Evolutionary conservation across 2,797 vertebrate genomes (phyloP).

Genomic region (Paratrypauchen microcephalus): DNA sequence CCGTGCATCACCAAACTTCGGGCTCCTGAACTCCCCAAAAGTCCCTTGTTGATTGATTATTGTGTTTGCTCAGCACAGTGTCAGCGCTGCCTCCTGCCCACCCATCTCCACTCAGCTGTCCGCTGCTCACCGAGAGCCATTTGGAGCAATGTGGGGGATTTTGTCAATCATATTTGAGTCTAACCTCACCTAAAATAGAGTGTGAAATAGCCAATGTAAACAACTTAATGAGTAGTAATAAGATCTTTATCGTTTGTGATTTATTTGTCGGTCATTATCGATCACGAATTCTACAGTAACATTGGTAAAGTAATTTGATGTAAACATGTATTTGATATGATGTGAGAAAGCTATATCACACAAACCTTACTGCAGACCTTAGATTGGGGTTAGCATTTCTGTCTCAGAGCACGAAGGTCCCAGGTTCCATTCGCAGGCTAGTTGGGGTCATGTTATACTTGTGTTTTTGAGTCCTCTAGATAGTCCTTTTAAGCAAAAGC

Average conservation of each 20-base stretch:
- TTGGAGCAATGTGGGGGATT: slow-evolving; percentile 20
- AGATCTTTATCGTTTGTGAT: not conserved
- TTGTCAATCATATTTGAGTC: slow-evolving; percentile 8
- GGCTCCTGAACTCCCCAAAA: slow-evolving; percentile 33
- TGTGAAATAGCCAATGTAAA: not conserved
- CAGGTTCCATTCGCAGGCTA: no score
- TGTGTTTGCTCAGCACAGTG: slow-evolving; percentile 49
- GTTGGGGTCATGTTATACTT: not conserved
- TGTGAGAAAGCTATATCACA: no score
- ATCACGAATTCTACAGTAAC: not conserved
- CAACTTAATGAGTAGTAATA: not conserved
- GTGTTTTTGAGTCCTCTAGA: not conserved
- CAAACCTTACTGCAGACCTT: not conserved
- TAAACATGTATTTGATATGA: not conserved
- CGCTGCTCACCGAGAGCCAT: slow-evolving; percentile 22
- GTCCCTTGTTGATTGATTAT: slow-evolving; percentile 32
- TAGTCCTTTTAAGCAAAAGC: not conserved
- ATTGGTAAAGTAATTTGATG: not conserved
- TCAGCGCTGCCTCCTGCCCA: slow-evolving; percentile 36
- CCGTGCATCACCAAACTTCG: slow-evolving; percentile 18
- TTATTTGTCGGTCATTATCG: not conserved
- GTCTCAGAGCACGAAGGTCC: not conserved
- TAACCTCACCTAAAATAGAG: slow-evolving; percentile 10
- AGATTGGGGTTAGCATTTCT: not conserved
- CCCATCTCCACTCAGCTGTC: slow-evolving; percentile 22